phyloP scores from a whole-genome alignment of 2,113 vertebrate species.

The Xerus inauris region DNA sequence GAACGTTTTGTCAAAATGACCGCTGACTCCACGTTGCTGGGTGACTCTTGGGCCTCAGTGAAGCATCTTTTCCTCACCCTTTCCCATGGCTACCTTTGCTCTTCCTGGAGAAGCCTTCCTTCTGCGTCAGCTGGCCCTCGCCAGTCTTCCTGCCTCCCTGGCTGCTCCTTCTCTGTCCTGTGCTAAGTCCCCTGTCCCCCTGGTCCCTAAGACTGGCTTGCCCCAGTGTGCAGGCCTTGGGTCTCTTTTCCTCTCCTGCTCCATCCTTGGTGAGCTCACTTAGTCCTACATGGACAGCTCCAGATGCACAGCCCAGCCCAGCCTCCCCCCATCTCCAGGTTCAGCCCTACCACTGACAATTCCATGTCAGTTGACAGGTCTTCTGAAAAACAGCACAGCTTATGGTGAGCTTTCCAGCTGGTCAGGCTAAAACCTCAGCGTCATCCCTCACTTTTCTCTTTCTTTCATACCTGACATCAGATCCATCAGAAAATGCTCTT shows the following conservation, averaged over 20 bases:
- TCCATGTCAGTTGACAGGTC: not conserved
- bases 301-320: not conserved
- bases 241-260: not conserved
- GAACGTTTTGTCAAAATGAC: not conserved
- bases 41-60: not conserved
- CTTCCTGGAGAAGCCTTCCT: not conserved
- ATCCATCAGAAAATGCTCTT: not conserved
- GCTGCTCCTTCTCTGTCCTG: not conserved
- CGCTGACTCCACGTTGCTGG: rapidly evolving
- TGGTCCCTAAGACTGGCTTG: not conserved
- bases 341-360: rapidly evolving
- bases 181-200: not conserved
- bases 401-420: not conserved
- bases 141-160: not conserved
- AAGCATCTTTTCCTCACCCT: rapidly evolving
- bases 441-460: no score
- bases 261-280: not conserved
- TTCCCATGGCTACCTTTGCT: rapidly evolving
- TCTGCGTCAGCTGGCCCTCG: not conserved
- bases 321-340: not conserved
- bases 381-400: not conserved
- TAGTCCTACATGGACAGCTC: rapidly evolving
- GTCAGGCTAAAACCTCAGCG: not conserved
- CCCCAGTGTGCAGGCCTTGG: not conserved
- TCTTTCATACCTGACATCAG: not conserved